Percentiles rank a stretch among this genome's conserved stretches.
Conservation (phyloP, 2,113 vertebrate genomes). For the Dicrurus megarhynchus region DNA sequence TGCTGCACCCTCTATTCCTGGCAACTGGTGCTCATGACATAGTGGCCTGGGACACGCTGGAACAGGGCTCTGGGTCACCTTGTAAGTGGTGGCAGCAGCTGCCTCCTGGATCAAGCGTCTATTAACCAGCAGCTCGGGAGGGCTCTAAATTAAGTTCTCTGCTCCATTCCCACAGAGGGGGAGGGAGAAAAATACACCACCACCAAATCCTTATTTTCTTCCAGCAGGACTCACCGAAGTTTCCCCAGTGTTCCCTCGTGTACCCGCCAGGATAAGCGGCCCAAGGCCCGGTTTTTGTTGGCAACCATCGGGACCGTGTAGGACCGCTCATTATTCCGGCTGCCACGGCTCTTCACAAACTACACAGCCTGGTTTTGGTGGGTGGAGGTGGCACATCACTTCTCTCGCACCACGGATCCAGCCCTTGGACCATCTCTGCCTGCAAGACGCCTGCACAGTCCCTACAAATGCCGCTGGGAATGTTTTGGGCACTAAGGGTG, state of each 20-base stretch:
- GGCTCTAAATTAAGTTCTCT: conserved; percentile 52
- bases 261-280: rapidly evolving
- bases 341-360: not conserved
- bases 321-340: not conserved
- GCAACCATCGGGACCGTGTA: rapidly evolving
- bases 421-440: not conserved
- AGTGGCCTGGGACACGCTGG: conserved; percentile 22
- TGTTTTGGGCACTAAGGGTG: not conserved
- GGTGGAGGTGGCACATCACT: rapidly evolving
- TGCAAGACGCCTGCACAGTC: not conserved
- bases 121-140: conserved; percentile 9
- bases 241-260: not conserved
- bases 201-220: not conserved
- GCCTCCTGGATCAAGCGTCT: conserved; percentile 34
- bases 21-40: conserved; percentile 55
- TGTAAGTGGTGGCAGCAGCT: conserved; percentile 52
- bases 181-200: not conserved
- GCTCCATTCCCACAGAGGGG: not conserved
- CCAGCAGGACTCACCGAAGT: not conserved
- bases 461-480: not conserved
- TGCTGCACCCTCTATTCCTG: conserved; percentile 21
- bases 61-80: conserved; percentile 33
- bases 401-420: not conserved
- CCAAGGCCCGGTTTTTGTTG: not conserved
- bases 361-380: not conserved